phyloP scores from a whole-genome alignment of 2,113 vertebrate genomes.

The Aspiorhynchus laticeps region DNA sequence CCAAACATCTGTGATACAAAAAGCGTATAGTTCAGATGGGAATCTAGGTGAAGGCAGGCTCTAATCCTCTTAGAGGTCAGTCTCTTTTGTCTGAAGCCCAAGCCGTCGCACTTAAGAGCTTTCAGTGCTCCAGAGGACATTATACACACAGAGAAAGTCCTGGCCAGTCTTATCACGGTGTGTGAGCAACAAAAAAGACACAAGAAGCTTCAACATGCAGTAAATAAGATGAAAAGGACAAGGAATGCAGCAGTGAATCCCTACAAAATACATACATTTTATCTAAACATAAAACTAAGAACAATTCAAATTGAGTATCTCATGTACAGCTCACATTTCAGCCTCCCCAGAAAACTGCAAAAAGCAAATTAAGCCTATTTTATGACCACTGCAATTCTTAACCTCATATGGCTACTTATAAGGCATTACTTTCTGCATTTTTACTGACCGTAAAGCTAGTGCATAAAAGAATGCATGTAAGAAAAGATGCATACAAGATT shows the following conservation, averaged over 20 bases:
- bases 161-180: not conserved
- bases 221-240: not conserved
- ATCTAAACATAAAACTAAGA: not conserved
- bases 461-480: not conserved
- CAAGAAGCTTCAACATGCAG: not conserved
- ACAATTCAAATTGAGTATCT: not conserved
- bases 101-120: slow-evolving; percentile 59
- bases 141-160: slow-evolving; percentile 40
- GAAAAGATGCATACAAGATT: not conserved
- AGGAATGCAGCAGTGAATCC: not conserved
- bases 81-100: slow-evolving; percentile 53
- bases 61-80: slow-evolving; percentile 41
- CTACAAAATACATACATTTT: not conserved
- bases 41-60: slow-evolving; percentile 11
- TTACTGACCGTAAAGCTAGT: not conserved
- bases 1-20: not conserved
- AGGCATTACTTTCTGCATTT: not conserved
- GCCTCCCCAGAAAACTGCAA: not conserved
- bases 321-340: not conserved
- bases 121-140: not conserved
- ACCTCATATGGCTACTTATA: not conserved
- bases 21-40: slow-evolving; percentile 45
- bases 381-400: not conserved
- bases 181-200: not conserved
- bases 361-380: not conserved